A percentile compares a stretch with the other conserved stretches of the same genome.
Conservation (phyloP, 2,888 invertebrate species). For the Pardosa pseudoannulata region DNA sequence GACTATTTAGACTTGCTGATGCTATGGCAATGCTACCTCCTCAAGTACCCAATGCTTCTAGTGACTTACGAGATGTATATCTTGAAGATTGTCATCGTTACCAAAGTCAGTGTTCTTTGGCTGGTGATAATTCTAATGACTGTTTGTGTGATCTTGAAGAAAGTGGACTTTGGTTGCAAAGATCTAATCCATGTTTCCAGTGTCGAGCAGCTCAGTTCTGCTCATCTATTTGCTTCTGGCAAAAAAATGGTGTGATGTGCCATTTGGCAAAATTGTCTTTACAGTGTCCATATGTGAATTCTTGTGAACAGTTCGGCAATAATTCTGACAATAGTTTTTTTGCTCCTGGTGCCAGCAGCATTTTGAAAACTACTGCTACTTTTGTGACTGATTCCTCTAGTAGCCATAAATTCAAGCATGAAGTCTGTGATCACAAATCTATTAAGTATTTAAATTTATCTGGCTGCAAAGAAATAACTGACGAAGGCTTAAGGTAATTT, state of each 20-base stretch:
- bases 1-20: slow-evolving; percentile 76
- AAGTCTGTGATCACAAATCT: slow-evolving; percentile 14
- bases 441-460: slow-evolving; percentile 73
- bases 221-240: slow-evolving; percentile 47
- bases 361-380: slow-evolving; percentile 37
- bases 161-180: slow-evolving; percentile 42
- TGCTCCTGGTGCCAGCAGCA: slow-evolving; percentile 25
- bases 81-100: slow-evolving; percentile 31
- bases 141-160: slow-evolving; percentile 61
- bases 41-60: slow-evolving; percentile 47
- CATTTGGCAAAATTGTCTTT: slow-evolving; percentile 49
- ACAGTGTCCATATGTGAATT: slow-evolving; percentile 44
- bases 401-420: not conserved
- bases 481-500: slow-evolving; percentile 74
- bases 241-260: slow-evolving; percentile 49
- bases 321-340: not conserved
- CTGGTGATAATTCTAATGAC: not conserved
- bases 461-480: slow-evolving; percentile 74
- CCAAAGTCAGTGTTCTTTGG: not conserved
- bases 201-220: slow-evolving; percentile 36
- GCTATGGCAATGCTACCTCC: slow-evolving; percentile 69
- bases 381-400: slow-evolving; percentile 10
- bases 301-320: not conserved
- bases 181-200: slow-evolving; percentile 15
- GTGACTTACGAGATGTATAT: slow-evolving; percentile 45